phyloP scores from a whole-genome alignment of 2,888 invertebrate species.

The Phengaris alcon region DNA sequence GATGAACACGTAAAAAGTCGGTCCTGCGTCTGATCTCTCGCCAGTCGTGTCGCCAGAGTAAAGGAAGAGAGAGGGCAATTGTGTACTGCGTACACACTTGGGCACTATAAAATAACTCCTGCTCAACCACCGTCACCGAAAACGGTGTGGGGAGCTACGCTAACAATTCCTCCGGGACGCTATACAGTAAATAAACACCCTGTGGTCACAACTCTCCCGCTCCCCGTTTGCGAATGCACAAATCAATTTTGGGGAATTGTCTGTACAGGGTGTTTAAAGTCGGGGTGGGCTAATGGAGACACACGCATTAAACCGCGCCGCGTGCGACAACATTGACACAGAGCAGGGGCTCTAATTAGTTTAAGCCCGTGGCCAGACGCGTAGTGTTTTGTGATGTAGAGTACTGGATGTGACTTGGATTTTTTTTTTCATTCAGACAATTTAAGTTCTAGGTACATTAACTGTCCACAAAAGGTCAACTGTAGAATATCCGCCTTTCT shows the following conservation, averaged over 20 bases:
- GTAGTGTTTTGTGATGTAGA: conserved; percentile 44
- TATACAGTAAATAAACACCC: conserved; percentile 15
- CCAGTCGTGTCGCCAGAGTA: no score
- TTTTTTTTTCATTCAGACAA: no score
- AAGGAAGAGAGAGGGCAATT: no score
- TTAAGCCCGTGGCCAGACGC: conserved; percentile 66
- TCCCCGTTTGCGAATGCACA: conserved; percentile 46
- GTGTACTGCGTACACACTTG: no score
- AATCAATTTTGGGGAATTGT: conserved; percentile 77
- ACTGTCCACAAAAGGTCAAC: no score
- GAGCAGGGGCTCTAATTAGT: conserved; percentile 75
- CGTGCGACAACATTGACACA: conserved; percentile 74
- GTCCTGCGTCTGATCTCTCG: no score
- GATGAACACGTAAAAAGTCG: no score
- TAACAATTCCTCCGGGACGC: not conserved
- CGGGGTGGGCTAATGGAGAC: conserved; percentile 75
- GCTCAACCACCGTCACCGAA: no score
- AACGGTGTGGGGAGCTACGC: not conserved
- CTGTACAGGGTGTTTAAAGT: conserved; percentile 68
- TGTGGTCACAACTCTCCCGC: conserved; percentile 19
- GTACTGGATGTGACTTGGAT: conserved; percentile 39
- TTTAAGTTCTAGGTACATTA: no score
- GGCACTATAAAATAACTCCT: no score
- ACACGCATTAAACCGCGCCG: conserved; percentile 74
- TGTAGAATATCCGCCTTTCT: no score